Evolutionary conservation across 2,888 invertebrate genomes (phyloP).

Genomic region (Drosophila heteroneura): DNA sequence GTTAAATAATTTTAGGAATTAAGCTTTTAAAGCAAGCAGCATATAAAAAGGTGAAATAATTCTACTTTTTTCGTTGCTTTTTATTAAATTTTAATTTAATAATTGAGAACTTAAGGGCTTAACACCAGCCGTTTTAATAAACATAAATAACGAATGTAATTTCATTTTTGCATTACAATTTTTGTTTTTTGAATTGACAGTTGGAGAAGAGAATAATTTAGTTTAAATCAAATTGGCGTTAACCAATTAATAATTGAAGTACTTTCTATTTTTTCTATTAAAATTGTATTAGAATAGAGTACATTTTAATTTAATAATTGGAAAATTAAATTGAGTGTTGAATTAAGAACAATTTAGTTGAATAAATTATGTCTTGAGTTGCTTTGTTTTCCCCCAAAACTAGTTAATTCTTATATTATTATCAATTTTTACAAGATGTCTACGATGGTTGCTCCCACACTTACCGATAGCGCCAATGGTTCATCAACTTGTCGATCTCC

Average conservation of each 20-base stretch:
- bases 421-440: too few species aligned
- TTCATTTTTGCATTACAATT: neutral
- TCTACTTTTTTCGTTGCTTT: neutral
- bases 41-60: neutral
- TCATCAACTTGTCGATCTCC: slow-evolving; percentile 88
- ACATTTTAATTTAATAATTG: too few species aligned
- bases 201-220: neutral
- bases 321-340: too few species aligned
- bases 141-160: neutral
- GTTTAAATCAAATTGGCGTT: too few species aligned
- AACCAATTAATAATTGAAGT: neutral
- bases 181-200: neutral
- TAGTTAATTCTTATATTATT: too few species aligned
- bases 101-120: neutral
- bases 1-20: accelerated
- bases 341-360: neutral
- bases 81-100: too few species aligned
- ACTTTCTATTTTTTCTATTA: too few species aligned
- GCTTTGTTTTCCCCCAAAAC: neutral
- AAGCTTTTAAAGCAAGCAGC: neutral
- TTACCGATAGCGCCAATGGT: slow-evolving; percentile 88
- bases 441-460: slow-evolving; percentile 6
- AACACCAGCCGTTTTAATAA: neutral
- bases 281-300: too few species aligned
- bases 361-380: too few species aligned